phyloP scores from a whole-genome alignment of 2,113 vertebrate species.

The Nettapus auritus region DNA sequence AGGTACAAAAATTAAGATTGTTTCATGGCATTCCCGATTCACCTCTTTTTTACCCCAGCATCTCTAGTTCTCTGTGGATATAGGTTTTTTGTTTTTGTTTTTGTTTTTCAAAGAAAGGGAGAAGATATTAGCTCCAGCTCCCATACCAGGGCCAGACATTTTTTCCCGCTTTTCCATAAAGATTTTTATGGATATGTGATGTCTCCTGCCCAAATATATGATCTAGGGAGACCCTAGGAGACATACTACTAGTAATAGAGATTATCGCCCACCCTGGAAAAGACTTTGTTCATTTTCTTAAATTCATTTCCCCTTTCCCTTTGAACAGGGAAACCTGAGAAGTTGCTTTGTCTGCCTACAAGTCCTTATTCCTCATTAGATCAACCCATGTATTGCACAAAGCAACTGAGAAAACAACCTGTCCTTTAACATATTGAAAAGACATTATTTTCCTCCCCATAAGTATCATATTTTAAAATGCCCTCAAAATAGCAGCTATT shows the following conservation, averaged over 20 bases:
- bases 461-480: background rate
- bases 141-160: background rate
- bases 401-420: background rate
- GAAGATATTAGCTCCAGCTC: background rate
- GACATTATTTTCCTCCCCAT: background rate
- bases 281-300: background rate
- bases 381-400: background rate
- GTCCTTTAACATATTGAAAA: background rate
- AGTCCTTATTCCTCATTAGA: background rate
- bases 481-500: background rate
- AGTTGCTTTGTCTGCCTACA: background rate
- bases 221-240: background rate
- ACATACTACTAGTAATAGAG: background rate
- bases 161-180: background rate
- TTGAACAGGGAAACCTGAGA: background rate
- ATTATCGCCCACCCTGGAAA: background rate
- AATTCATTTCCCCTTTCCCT: background rate
- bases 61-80: background rate
- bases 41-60: background rate
- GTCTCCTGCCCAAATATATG: background rate
- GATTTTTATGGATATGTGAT: background rate
- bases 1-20: background rate
- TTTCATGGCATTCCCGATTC: background rate
- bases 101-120: background rate
- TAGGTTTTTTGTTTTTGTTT: background rate